Evolutionary conservation across 2,113 vertebrate species (phyloP), one percentile per base, ranked within the genome.

Genomic region (Eretmochelys imbricata): DNA sequence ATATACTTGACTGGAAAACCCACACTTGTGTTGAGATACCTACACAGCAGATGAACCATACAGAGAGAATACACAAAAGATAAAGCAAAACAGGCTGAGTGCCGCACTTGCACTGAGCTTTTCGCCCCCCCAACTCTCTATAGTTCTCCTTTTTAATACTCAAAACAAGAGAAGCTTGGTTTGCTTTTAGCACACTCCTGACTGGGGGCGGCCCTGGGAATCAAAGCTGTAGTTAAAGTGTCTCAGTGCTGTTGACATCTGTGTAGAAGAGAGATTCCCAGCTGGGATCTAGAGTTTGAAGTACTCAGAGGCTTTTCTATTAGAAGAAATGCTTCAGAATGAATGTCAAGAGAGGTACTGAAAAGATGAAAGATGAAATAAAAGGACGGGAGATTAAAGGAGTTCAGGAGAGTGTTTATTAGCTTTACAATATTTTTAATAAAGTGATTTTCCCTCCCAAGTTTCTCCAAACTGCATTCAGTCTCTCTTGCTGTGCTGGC

Each of bases 1-100:
- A 16, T 27, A 13, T 42, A 75, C 69, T 16, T 5, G 48, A 13
- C 3, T 7, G 50, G 24, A 8, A 51, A 72, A 75, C n/a, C 84
- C 14, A 2, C 1, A 48, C 22, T 57, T 5, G 3, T 1, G 16
- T 0, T 12, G 51, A 38, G 1, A 1, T 6, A 4, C 1, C 0
- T 54, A 53, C 31, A 1, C 17, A 3, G 1, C 10, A 46, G 48
- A 2, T 7, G 54, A 46, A 57, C 82, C 5, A 19, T 31, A 5
- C 2, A 1, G 12, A 29, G 16, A 2, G 1, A 1, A 0, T 54
- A 5, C 3, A 14, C 0, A 38, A 8, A n/a, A 80, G 49, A 4
- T 1, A 3, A 35, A 17, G 84, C 79, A 57, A 38, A 51, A 27
- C 50, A 31, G 7, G 27, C 80, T 5, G 51, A 59, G 75, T n/a